Base-by-base conservation (phyloP, 1,140 invertebrate genomes). In the Nixonia krombeini region DNA sequence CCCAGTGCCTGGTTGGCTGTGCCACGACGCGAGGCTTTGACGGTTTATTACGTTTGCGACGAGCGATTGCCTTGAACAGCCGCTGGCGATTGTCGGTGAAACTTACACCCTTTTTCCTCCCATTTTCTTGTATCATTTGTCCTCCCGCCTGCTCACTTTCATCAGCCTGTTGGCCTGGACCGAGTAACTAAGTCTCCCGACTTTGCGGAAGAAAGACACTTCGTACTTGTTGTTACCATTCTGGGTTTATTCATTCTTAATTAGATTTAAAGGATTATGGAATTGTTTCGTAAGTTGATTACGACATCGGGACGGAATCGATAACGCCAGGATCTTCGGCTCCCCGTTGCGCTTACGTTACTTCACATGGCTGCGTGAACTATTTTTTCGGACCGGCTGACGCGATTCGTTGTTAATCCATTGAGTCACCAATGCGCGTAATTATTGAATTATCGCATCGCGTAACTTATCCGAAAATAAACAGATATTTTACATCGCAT, bases 281-380 rank as follows among this genome's bases (percentile, higher is more conserved):
- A 82, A 84, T 81, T 82, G 80, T 79, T 78, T 72, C 72, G 69
- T 59, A 78, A 80, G 83, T 83, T 70, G 66, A 85, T 85, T 83
- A 83, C 63, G 63, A 68, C 70, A 78, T 70, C 65, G 51, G 44
- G 40, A 52, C 13, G 16, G 52, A 55, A 44, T 65, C 53, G 17
- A 67, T 62, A 58, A 31, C 37, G 18, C 26, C 31, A 21, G 21
- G 15, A 12, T 23, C 16, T 21, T 35, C 45, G 31, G 35, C 13
- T 47, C 35, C 17, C n/a, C 16, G 4, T 1, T 29, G 9, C n/a
- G n/a, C n/a, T n/a, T 31, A 21, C 21, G 21, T 3, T 21, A 21
- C 6, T 3, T 6, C 21, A 21, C 21, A 2, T 3, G 21, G 6
- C n/a, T n/a, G n/a, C n/a, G n/a, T n/a, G n/a, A n/a, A n/a, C n/a